Base-by-base conservation (phyloP, 2,797 vertebrate genomes). In the Hephaestus fuliginosus region DNA sequence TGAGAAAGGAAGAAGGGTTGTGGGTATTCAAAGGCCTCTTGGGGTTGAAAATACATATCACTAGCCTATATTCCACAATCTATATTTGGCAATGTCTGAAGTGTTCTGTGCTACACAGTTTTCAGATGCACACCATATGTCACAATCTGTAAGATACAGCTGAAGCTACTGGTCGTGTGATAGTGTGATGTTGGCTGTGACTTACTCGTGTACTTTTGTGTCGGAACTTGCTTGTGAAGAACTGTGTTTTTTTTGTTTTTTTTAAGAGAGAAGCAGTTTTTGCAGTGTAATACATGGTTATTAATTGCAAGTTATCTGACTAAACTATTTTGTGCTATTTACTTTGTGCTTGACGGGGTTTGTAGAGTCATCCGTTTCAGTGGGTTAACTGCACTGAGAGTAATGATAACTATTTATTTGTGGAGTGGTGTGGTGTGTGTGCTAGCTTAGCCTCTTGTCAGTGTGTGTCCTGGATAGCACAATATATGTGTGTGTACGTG, bases 51-150 rank as follows among this genome's bases (percentile, higher is more conserved):
- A 75, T 76, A 88, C 71, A 82, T 76, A 83, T 86, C 62, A 85
- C 70, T 36, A 82, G 72, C 73, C 68, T 74, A 78, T 80, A 82
- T 86, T 81, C 73, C 75, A 51, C 73, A 83, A 46, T 30, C 82
- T 86, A 81, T 83, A 85, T 89, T 89, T 84, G 81, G 82, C 75
- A 74, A 49, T 33, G 49, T 82, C 65, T 83, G 77, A 64, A 70
- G 78, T 64, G 58, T 78, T 76, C 22, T 60, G 62, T 81, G 81
- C 66, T 43, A 74, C 74, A 76, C 18, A 18, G 30, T 81, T 89
- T 80, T 85, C 76, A 84, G 78, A 84, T 82, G 68, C 18, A 22
- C 65, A 74, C 83, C 88, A 83, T 89, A 89, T 89, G 86, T 86
- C 80, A 70, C 76, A 75, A 76, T 88, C 65, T 85, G 68, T 72